Evolutionary conservation across 1,140 invertebrate genomes (phyloP).

Genomic region (Conus ventricosus): DNA sequence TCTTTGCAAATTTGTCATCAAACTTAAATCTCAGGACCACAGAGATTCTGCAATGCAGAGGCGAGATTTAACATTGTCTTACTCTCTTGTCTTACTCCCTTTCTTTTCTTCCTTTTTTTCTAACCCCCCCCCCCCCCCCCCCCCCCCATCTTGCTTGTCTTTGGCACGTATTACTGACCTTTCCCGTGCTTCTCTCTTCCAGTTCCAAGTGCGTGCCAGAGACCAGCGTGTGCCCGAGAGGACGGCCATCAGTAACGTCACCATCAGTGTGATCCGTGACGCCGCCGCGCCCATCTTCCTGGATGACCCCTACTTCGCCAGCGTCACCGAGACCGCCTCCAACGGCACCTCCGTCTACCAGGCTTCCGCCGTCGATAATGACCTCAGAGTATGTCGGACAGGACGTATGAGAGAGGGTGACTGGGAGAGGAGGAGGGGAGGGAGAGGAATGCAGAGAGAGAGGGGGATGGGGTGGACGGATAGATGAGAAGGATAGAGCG

Average conservation of each 20-base stretch:
- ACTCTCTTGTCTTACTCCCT: neutral
- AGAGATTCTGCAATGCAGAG: too few species aligned
- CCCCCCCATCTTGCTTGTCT: neutral
- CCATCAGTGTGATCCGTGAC: constrained; percentile 44
- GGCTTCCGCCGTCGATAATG: constrained; percentile 46
- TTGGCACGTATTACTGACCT: neutral
- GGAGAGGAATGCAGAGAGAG: too few species aligned
- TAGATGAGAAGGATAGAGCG: too few species aligned
- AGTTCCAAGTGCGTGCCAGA: constrained; percentile 75
- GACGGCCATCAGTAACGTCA: constrained; percentile 83
- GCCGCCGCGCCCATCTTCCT: constrained; percentile 39
- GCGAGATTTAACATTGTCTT: too few species aligned
- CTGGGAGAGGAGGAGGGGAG: too few species aligned
- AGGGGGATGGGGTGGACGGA: too few species aligned
- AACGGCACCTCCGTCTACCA: constrained; percentile 35
- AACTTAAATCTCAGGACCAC: too few species aligned
- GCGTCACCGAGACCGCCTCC: constrained; percentile 43
- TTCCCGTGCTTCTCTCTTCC: constrained; percentile 12
- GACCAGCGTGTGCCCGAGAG: constrained; percentile 90
- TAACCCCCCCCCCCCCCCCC: too few species aligned
- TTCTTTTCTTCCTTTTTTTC: too few species aligned
- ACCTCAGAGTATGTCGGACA: constrained; percentile 46
- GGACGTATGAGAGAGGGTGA: neutral
- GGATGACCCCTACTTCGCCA: constrained; percentile 42
- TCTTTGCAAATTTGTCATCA: too few species aligned